Evolutionary conservation across 2,797 vertebrate genomes (phyloP), one percentile per base, ranked within the genome.

Genomic region (Morus bassanus): DNA sequence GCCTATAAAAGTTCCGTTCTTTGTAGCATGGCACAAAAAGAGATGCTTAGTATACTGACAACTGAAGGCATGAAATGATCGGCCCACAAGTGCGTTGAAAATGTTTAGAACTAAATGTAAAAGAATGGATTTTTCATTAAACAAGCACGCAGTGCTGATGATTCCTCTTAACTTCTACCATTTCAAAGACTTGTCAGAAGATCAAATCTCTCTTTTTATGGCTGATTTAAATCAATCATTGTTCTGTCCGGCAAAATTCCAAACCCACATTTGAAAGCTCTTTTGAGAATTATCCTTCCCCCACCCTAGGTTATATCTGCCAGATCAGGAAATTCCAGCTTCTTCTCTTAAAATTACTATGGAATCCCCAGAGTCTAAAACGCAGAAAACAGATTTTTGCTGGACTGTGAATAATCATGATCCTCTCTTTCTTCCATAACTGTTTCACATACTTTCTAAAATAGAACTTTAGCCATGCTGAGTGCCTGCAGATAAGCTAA

Each of bases 291-390:
- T 94, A 48, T 84, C 30, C 41, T 82, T 93, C 82, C 63, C 77
- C 51, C 50, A 37, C 59, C 35, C 39, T 51, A 63, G 48, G 43
- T 91, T 88, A 18, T 92, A 88, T 91, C 76, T 89, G 61, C 72
- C 89, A 95, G 92, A 95, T 94, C 93, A 97, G 96, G 87, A 96
- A 95, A 96, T 97, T 96, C 92, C 95, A 94, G 37, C 87, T 91
- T 50, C 56, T 89, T 91, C 83, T 91, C 78, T 89, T 83, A 94
- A 94, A 86, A 54, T 86, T 95, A 51, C 86, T 89, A 13, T 69
- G 79, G 76, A 92, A 78, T 93, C 95, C 85, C 82, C 45, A 59
- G 89, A 89, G 89, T 54, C 78, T 81, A 54, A 93, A 95, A 81
- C 1, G 11, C 43, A 81, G 72, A 96, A 93, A 91, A 37, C 57